A percentile compares a stretch with the other conserved stretches of the same genome.
Evolutionary conservation across 2,113 vertebrate genomes (phyloP).

Genomic region (Terrapene triunguis): DNA sequence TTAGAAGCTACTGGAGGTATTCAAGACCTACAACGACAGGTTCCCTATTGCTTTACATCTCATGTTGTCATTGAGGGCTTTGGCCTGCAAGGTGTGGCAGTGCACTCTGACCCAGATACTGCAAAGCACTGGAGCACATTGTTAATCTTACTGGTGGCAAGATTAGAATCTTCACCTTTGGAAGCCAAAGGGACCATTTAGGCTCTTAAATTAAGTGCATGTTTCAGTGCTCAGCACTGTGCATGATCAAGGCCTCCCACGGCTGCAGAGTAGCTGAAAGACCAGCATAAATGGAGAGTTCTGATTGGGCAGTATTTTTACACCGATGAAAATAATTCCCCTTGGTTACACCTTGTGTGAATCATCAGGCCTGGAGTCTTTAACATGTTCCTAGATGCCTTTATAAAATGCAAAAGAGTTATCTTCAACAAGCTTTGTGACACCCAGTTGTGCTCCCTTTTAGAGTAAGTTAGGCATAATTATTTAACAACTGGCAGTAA

Average conservation of each 20-base stretch:
- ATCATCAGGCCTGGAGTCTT: background rate
- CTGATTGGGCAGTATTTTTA: background rate
- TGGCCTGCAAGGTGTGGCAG: no score
- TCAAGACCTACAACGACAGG: background rate
- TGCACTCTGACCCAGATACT: no score
- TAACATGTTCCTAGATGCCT: background rate
- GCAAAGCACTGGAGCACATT: no score
- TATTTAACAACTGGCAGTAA: background rate
- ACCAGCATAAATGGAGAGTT: background rate
- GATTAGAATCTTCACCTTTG: background rate
- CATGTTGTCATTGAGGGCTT: background rate
- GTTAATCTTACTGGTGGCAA: background rate
- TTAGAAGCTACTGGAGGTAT: rapidly evolving
- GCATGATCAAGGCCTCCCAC: background rate
- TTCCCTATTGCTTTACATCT: rapidly evolving
- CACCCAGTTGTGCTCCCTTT: background rate
- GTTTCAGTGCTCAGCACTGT: background rate
- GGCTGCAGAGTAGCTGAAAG: background rate
- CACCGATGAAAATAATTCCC: no score
- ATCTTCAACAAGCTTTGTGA: background rate
- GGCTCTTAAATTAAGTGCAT: rapidly evolving
- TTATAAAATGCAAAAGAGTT: background rate
- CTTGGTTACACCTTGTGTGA: background rate
- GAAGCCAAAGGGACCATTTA: background rate
- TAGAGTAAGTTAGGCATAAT: background rate